These are phyloP conservation scores for Conus ventricosus DNA, from an alignment of 1,140 invertebrate species.

Conservation along the genomic window DNA sequence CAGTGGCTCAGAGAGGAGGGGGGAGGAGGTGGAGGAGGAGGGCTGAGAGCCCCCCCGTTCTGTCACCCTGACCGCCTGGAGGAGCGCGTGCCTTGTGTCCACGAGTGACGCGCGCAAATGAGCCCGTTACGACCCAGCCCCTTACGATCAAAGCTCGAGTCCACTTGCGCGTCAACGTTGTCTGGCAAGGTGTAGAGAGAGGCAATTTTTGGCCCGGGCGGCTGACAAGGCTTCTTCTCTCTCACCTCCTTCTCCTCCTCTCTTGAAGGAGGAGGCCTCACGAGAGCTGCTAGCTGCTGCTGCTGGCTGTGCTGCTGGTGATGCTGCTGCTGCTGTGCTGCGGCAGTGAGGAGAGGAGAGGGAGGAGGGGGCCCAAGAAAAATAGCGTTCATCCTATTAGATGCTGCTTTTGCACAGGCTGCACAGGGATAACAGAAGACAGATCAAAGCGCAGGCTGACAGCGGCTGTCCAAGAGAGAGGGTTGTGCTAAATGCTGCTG, in stretches of 20 bases:
- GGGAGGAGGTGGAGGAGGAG: neutral
- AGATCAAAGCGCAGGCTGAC: slow-evolving; percentile 43
- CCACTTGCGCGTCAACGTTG: slow-evolving; percentile 17
- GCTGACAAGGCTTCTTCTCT: neutral
- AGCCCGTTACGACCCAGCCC: slow-evolving; percentile 33
- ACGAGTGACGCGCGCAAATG: slow-evolving; percentile 45
- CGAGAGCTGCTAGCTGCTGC: neutral
- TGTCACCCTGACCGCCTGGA: slow-evolving; percentile 3
- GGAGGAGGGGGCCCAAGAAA: neutral
- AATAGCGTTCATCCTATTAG: slow-evolving; percentile 44
- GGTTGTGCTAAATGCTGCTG: slow-evolving; percentile 38
- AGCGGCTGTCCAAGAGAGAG: slow-evolving; percentile 19
- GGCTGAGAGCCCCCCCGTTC: neutral
- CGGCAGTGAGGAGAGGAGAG: neutral
- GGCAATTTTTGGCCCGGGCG: slow-evolving; percentile 33
- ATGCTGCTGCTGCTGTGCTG: neutral
- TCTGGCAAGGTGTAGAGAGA: slow-evolving; percentile 34
- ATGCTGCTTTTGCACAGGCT: slow-evolving; percentile 13
- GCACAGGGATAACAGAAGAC: slow-evolving; percentile 27
- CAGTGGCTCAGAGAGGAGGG: too few relatives aligned
- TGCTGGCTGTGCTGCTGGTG: too few relatives aligned
- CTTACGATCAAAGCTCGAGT: slow-evolving; percentile 42
- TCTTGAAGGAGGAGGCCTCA: neutral
- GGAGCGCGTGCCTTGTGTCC: slow-evolving; percentile 27
- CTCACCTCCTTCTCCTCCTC: neutral